These are phyloP conservation scores for Monomorium pharaonis DNA, from an alignment of 1,140 invertebrate species.

Conservation along the genomic window DNA sequence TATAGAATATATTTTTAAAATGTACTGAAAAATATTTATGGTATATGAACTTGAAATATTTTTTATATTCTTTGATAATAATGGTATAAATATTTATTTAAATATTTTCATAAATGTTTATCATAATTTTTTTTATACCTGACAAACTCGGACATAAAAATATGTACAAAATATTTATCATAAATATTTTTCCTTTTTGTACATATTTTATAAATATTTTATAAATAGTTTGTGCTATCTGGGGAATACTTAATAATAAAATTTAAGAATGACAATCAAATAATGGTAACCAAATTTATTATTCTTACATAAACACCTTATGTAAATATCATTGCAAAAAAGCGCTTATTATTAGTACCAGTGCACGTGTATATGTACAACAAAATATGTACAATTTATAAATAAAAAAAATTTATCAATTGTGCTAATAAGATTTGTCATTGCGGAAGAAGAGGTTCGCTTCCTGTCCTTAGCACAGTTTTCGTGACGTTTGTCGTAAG, in stretches of 20 bases:
- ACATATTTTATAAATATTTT: no score
- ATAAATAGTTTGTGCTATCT: no score
- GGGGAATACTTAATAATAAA: background rate
- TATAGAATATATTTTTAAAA: no score
- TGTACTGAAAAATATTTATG: no score
- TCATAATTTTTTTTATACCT: no score
- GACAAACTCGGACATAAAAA: no score
- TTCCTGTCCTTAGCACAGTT: conserved; percentile 49
- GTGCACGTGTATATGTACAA: conserved; percentile 30
- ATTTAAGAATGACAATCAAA: conserved; percentile 13
- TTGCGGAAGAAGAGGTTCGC: conserved; percentile 45
- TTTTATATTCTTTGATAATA: no score
- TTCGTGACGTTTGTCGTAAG: background rate
- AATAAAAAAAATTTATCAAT: conserved; percentile 37
- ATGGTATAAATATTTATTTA: no score
- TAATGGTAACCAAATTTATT: conserved; percentile 51
- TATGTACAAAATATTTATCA: no score
- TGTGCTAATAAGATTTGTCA: conserved; percentile 33
- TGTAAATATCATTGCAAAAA: conserved; percentile 32
- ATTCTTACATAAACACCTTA: conserved; percentile 1
- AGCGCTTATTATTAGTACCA: background rate
- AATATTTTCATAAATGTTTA: no score
- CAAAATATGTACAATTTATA: conserved; percentile 32
- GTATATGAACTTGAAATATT: no score
- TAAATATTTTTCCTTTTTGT: no score